Evolutionary conservation across 2,113 vertebrate genomes (phyloP).

Genomic region (Bombycilla garrulus): DNA sequence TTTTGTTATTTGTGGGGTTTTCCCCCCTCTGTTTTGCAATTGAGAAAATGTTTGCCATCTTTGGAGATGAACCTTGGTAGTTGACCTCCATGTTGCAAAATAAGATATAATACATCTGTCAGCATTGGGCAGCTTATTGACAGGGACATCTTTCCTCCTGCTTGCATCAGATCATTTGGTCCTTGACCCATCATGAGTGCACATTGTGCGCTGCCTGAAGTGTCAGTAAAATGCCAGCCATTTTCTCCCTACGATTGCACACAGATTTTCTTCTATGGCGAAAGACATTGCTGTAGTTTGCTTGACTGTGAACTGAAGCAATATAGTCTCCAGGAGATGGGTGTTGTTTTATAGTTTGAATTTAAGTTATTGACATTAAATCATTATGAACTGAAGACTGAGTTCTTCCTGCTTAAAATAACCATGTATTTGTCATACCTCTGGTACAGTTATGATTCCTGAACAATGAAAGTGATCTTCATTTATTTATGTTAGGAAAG

Average conservation of each 20-base stretch:
- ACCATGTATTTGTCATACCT: background rate
- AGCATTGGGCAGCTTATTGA: background rate
- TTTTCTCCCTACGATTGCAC: background rate
- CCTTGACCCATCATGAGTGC: slow-evolving; percentile 7
- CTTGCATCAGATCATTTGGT: slow-evolving; percentile 32
- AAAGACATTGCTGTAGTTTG: background rate
- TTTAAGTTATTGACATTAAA: background rate
- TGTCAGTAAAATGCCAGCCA: slow-evolving; percentile 28
- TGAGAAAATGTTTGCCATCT: slow-evolving; percentile 51
- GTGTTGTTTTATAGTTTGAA: background rate
- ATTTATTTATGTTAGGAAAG: background rate
- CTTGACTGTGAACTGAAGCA: background rate
- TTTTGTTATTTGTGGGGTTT: fast-evolving
- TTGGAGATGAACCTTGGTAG: slow-evolving; percentile 39
- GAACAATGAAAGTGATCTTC: background rate
- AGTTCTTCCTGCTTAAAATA: background rate
- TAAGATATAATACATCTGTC: slow-evolving; percentile 4
- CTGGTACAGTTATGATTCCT: background rate
- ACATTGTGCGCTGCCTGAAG: slow-evolving; percentile 3
- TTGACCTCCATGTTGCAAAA: slow-evolving; percentile 38
- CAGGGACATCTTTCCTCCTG: background rate
- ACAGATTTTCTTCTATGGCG: background rate
- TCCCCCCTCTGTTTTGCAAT: background rate
- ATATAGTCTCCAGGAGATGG: background rate
- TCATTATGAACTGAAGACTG: background rate